phyloP scores from a whole-genome alignment of 2,888 invertebrate species.

The Chymomyza amoena region DNA sequence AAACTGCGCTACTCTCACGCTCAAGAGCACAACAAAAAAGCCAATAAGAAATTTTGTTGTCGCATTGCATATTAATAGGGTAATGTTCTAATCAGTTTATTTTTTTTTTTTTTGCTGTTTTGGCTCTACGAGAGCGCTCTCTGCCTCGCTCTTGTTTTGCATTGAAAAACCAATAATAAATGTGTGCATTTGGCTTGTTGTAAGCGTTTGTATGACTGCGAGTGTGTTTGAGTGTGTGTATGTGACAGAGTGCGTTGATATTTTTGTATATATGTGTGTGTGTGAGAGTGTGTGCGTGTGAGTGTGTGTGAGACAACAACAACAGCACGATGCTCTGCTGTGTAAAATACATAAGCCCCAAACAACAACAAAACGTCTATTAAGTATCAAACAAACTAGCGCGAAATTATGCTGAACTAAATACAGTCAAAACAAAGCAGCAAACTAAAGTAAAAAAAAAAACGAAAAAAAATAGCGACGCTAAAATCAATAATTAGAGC shows the following conservation, averaged over 20 bases:
- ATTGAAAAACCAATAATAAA: conserved; percentile 5
- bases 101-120: not conserved
- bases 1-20: not conserved
- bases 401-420: conserved; percentile 2
- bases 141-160: not conserved
- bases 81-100: not conserved
- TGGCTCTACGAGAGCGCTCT: not conserved
- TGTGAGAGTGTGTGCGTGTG: not conserved
- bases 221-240: not conserved
- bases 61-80: not conserved
- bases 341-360: not conserved
- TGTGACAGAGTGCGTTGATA: not conserved
- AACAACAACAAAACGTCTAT: not conserved
- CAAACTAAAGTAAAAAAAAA: not conserved
- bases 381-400: not conserved
- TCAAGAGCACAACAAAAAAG: not conserved
- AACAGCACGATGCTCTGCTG: not conserved
- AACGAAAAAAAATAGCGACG: not conserved
- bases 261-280: not conserved
- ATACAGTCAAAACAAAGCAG: not conserved
- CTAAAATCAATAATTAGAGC: conserved; percentile 6
- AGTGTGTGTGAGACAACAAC: not conserved
- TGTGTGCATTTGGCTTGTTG: conserved; percentile 2
- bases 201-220: not conserved
- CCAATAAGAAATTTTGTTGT: not conserved